Evolutionary conservation across 2,888 invertebrate genomes (phyloP).

Genomic region (Monoplex corrugatus): DNA sequence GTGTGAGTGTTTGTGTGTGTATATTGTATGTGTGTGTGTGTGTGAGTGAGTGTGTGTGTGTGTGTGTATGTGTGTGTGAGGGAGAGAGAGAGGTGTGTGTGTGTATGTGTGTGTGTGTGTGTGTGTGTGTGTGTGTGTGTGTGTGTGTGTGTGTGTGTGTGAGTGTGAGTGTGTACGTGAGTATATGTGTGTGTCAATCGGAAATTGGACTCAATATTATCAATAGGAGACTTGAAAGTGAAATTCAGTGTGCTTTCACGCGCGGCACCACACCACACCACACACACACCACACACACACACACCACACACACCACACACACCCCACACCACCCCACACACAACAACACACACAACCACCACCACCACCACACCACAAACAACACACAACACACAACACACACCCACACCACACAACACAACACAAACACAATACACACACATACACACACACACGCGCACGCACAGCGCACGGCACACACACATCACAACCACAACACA

Average conservation of each 20-base stretch:
- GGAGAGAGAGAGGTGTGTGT: background rate
- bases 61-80: too few relatives aligned
- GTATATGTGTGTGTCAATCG: constrained; percentile 10
- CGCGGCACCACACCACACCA: background rate
- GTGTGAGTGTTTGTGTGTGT: too few relatives aligned
- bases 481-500: background rate
- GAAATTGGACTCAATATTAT: too few relatives aligned
- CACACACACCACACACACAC: background rate
- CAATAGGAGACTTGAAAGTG: too few relatives aligned
- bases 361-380: too few relatives aligned
- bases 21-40: too few relatives aligned
- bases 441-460: background rate
- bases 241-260: too few relatives aligned
- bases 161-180: background rate
- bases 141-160: constrained; percentile 1
- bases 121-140: background rate
- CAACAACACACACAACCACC: background rate
- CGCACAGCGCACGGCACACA: constrained; percentile 22
- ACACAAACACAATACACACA: background rate
- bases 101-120: constrained; percentile 1
- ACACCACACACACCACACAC: constrained; percentile 17
- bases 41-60: too few relatives aligned
- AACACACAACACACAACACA: too few relatives aligned
- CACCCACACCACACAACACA: too few relatives aligned
- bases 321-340: background rate